Conservation (phyloP, 1,140 invertebrate genomes). For the Drosophila ficusphila region DNA sequence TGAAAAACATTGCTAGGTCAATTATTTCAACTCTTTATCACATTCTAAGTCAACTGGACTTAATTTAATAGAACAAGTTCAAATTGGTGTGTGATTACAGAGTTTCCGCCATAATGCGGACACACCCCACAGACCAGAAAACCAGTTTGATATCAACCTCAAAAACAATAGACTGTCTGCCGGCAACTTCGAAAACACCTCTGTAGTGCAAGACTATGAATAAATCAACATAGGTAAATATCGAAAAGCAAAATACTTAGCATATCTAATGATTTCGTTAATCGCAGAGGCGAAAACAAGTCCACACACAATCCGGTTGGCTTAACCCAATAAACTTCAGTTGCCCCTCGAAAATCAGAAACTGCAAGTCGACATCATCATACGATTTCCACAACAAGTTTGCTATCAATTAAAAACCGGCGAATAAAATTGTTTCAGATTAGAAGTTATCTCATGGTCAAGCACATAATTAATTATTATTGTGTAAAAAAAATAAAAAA, state of each 20-base stretch:
- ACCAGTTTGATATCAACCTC: constrained; percentile 22
- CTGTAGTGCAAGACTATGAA: constrained; percentile 19
- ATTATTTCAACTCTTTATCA: neutral
- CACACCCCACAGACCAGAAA: constrained; percentile 10
- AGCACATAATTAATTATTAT: constrained; percentile 12
- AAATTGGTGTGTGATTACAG: constrained; percentile 1
- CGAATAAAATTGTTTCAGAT: neutral
- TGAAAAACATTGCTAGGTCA: neutral
- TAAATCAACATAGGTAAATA: constrained; percentile 21
- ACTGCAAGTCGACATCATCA: constrained; percentile 14
- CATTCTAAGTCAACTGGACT: neutral
- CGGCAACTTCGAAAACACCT: constrained; percentile 1
- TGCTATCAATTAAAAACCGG: neutral
- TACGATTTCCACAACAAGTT: constrained; percentile 14
- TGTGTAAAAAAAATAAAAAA: neutral
- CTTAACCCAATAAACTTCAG: constrained; percentile 30
- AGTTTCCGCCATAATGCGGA: constrained; percentile 16
- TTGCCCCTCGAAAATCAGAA: constrained; percentile 1
- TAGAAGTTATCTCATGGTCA: constrained; percentile 9
- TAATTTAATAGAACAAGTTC: constrained; percentile 17
- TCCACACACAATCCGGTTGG: constrained; percentile 49
- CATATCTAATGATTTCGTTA: constrained; percentile 47
- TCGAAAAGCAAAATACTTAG: constrained; percentile 25
- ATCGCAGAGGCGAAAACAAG: constrained; percentile 36
- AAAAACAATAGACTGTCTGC: constrained; percentile 22